Percentiles rank a stretch among this genome's conserved stretches.
Conservation (phyloP, 2,113 vertebrate genomes). For the Bombycilla garrulus region DNA sequence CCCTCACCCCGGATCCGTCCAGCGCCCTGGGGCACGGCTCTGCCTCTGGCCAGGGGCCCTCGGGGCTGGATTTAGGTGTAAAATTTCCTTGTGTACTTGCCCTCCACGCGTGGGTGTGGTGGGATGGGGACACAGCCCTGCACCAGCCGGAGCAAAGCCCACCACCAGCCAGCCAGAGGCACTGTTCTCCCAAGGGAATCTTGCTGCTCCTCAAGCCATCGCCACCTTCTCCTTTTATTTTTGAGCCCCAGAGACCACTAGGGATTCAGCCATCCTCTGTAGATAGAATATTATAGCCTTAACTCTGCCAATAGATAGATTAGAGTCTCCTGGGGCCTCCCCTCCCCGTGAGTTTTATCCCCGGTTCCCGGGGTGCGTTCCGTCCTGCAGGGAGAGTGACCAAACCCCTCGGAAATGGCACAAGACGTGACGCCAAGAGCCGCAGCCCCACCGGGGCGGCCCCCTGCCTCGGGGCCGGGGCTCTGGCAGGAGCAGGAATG, state of each 20-base stretch:
- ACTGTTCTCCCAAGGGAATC: not conserved
- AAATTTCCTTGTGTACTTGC: not conserved
- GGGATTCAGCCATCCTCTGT: slow-evolving; percentile 71
- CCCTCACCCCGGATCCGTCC: rapidly evolving
- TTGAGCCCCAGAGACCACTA: slow-evolving; percentile 41
- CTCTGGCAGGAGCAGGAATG: not conserved
- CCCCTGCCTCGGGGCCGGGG: not conserved
- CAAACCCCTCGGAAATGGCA: not conserved
- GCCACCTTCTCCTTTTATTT: not conserved
- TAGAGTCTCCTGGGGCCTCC: slow-evolving; percentile 52
- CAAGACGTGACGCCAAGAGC: not conserved
- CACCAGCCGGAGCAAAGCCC: not conserved
- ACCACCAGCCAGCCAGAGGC: not conserved
- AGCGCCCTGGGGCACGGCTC: not conserved
- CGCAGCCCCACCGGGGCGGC: not conserved
- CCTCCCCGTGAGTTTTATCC: not conserved
- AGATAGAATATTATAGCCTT: slow-evolving; percentile 75
- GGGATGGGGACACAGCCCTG: not conserved
- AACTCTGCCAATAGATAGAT: slow-evolving; percentile 68
- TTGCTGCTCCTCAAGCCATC: not conserved
- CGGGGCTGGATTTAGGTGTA: not conserved
- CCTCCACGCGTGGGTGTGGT: not conserved
- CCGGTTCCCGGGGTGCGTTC: not conserved
- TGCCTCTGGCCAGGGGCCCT: not conserved
- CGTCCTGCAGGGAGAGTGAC: not conserved